Base-by-base conservation (phyloP, 2,113 vertebrate genomes). In the Ploceus nigricollis region DNA sequence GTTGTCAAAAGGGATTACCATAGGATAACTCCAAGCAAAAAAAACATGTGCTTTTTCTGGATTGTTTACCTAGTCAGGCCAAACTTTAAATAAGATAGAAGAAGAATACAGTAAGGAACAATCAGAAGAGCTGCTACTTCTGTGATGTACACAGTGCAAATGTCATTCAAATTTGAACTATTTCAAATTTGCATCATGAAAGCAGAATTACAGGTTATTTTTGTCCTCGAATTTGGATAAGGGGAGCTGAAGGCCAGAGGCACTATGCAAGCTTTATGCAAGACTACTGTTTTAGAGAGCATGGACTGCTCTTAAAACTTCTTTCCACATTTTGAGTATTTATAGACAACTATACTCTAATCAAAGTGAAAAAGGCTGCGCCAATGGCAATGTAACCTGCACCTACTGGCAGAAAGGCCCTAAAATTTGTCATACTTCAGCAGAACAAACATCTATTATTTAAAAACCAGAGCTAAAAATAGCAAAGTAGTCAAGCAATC, bases 361-460 rank as follows among this genome's bases (percentile, higher is more conserved):
- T 35, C 3, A 2, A 72, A 92, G 82, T 42, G 37, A 85, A 85
- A 89, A 83, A 66, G 50, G 65, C n/a, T 56, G 35, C 31, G 42
- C 51, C 72, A 87, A 25, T 39, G 61, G 76, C 76, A 93, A 81
- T 5, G 44, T 73, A 77, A 80, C 78, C 39, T 66, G 79, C 56
- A 86, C 24, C 58, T 73, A 51, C 65, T 15, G 39, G 79, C 75
- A 83, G n/a, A 53, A 60, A 47, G 30, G 68, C 35, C 81, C 88
- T 83, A 70, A 95, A 95, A 79, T 35, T 33, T 82, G 50, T 80
- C 90, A 64, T 69, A 88, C 69, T 88, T 93, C 90, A 92, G 79
- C 60, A 83, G 84, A 96, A 80, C 30, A 91, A 91, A 77, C 53
- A 96, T 94, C 72, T 90, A 92, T 88, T 94, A 94, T 94, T 95